phyloP scores from a whole-genome alignment of 2,888 invertebrate species.

The Drosophila diplacantha region DNA sequence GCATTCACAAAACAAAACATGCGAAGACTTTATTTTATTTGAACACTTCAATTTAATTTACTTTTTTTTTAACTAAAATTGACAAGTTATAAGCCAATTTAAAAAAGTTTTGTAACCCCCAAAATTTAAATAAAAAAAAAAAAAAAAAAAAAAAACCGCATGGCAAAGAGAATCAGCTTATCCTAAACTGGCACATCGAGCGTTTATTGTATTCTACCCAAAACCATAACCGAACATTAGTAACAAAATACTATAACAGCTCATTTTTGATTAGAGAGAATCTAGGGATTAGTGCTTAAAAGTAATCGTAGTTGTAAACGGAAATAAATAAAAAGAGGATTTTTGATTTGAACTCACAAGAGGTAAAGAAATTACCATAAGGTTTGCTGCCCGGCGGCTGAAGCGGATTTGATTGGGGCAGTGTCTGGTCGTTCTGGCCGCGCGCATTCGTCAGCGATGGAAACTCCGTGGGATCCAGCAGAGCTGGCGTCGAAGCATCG shows the following conservation, averaged over 20 bases:
- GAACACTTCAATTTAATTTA: not conserved
- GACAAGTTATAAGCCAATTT: not conserved
- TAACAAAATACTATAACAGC: constrained; percentile 23
- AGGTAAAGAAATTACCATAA: constrained; percentile 84
- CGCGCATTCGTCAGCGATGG: constrained; percentile 91
- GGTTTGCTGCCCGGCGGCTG: constrained; percentile 95
- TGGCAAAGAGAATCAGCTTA: not conserved
- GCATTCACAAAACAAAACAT: not conserved
- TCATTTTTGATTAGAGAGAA: constrained; percentile 22
- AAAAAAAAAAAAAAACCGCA: no score
- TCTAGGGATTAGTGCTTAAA: constrained; percentile 19
- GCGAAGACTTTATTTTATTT: not conserved
- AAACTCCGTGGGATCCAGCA: constrained; percentile 94
- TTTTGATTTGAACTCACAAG: constrained; percentile 77
- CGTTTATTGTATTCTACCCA: constrained; percentile 5
- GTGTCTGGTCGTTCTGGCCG: constrained; percentile 87
- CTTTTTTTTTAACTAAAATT: not conserved
- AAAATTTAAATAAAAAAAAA: not conserved
- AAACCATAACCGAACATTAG: constrained; percentile 7
- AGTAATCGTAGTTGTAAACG: constrained; percentile 42
- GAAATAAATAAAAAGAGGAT: constrained; percentile 62
- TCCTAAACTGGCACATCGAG: not conserved
- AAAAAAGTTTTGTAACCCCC: not conserved
- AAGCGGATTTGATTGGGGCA: constrained; percentile 88
- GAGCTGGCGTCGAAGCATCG: constrained; percentile 86